phyloP scores from a whole-genome alignment of 2,113 vertebrate species.

The Talpa occidentalis region DNA sequence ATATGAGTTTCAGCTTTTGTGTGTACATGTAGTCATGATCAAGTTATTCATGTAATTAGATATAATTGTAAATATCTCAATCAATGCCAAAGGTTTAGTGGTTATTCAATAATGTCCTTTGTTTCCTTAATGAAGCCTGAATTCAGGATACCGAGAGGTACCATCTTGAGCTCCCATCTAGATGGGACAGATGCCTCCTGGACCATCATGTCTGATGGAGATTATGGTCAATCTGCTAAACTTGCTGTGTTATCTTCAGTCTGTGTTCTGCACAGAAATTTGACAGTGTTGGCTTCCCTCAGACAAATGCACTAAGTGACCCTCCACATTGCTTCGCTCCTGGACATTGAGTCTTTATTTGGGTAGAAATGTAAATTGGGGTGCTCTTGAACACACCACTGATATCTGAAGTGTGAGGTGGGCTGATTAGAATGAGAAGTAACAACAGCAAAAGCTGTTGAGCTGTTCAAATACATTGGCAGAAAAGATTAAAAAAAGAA shows the following conservation, averaged over 20 bases:
- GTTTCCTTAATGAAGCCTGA: not conserved
- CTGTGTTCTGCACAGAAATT: not conserved
- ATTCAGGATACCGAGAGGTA: not conserved
- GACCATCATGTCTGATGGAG: not conserved
- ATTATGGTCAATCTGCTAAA: fast-evolving
- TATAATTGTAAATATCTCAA: not conserved
- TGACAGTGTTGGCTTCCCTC: not conserved
- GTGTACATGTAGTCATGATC: not conserved
- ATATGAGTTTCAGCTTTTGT: not conserved
- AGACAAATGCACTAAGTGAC: no score
- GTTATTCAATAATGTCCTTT: not conserved
- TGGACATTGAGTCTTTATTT: not conserved
- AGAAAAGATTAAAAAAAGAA: conserved; percentile 61
- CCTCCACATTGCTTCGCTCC: not conserved
- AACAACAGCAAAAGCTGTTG: conserved; percentile 57
- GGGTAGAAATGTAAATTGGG: not conserved
- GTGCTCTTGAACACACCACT: conserved; percentile 37
- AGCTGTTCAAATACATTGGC: conserved; percentile 45
- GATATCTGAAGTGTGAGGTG: conserved; percentile 54
- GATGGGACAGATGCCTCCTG: not conserved
- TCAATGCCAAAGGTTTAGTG: not conserved
- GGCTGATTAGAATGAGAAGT: conserved; percentile 2
- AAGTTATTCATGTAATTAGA: not conserved
- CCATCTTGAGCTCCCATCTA: not conserved
- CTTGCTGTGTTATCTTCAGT: not conserved